phyloP scores from a whole-genome alignment of 2,888 invertebrate genomes.

The Smittia aterrima region DNA sequence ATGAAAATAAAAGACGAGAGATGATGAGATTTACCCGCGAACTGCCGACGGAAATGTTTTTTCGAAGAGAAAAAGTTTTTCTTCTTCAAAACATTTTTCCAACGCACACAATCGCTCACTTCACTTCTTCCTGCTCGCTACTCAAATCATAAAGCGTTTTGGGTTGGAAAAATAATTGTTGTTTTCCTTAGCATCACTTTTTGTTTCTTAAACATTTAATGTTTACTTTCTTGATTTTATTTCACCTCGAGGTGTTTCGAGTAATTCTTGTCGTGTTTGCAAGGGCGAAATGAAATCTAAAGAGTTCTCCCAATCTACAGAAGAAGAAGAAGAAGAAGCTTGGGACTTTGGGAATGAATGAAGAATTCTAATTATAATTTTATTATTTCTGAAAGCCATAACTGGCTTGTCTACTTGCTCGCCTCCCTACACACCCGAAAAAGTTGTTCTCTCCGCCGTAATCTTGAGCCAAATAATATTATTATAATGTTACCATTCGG shows the following conservation, averaged over 20 bases:
- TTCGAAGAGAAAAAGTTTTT: not conserved
- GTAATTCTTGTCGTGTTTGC: conserved; percentile 21
- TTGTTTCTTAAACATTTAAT: conserved; percentile 28
- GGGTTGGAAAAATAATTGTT: conserved; percentile 22
- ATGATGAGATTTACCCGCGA: not conserved
- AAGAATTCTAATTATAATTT: conserved; percentile 28
- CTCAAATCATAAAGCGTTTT: conserved; percentile 7
- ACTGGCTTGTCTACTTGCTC: not conserved
- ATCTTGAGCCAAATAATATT: conserved; percentile 29
- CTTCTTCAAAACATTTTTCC: conserved; percentile 10
- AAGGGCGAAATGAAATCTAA: not conserved
- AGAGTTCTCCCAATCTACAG: not conserved
- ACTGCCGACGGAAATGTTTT: conserved; percentile 41
- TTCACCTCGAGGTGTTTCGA: conserved; percentile 41
- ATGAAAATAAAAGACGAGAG: not conserved
- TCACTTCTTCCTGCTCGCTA: not conserved
- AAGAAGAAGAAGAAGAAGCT: not conserved
- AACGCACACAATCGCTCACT: not conserved
- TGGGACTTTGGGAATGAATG: not conserved
- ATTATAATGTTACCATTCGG: conserved; percentile 4
- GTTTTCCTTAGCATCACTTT: conserved; percentile 25
- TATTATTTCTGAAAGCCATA: conserved; percentile 23
- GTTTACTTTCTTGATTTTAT: conserved; percentile 40
- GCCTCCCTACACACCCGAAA: not conserved
- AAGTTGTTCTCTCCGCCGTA: not conserved